Evolutionary conservation across 2,888 invertebrate species (phyloP).

Genomic region (Trissoscelio sp.): DNA sequence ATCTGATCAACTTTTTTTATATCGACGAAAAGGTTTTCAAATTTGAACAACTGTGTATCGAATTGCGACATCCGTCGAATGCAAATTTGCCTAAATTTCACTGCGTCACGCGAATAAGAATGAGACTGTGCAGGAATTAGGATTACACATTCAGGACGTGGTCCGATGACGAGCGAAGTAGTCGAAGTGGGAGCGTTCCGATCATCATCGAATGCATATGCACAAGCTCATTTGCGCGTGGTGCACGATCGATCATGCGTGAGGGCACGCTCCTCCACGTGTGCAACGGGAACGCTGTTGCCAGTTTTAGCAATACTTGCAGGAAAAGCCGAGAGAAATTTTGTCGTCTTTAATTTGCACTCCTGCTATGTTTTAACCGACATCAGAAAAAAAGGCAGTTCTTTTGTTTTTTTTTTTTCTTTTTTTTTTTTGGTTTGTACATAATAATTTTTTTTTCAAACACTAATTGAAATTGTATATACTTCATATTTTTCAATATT

Average conservation of each 20-base stretch:
- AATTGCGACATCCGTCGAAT: slow-evolving; percentile 73
- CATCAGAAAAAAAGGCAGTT: too few relatives aligned
- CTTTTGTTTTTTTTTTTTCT: too few relatives aligned
- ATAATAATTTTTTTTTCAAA: too few relatives aligned
- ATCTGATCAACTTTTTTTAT: too few relatives aligned
- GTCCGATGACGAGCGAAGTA: slow-evolving; percentile 72
- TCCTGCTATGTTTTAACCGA: too few relatives aligned
- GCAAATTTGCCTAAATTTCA: slow-evolving; percentile 80
- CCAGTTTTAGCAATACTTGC: slow-evolving; percentile 55
- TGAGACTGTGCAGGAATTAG: slow-evolving; percentile 73
- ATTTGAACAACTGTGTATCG: slow-evolving; percentile 44
- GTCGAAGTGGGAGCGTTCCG: slow-evolving; percentile 62
- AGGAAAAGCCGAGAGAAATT: too few relatives aligned
- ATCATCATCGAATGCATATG: slow-evolving; percentile 70
- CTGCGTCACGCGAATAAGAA: slow-evolving; percentile 75
- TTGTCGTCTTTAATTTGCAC: too few relatives aligned
- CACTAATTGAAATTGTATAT: too few relatives aligned
- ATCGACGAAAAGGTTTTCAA: too few relatives aligned
- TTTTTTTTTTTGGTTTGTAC: too few relatives aligned
- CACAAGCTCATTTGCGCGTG: slow-evolving; percentile 69
- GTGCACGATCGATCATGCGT: slow-evolving; percentile 74
- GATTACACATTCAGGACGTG: slow-evolving; percentile 77
- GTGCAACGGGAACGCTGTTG: slow-evolving; percentile 54
- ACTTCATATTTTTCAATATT: too few relatives aligned
- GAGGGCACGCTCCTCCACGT: slow-evolving; percentile 72